Evolutionary conservation across 53 echinoderm and acorn worm genomes (phyloP).

Genomic region (Echinarachnius parma): DNA sequence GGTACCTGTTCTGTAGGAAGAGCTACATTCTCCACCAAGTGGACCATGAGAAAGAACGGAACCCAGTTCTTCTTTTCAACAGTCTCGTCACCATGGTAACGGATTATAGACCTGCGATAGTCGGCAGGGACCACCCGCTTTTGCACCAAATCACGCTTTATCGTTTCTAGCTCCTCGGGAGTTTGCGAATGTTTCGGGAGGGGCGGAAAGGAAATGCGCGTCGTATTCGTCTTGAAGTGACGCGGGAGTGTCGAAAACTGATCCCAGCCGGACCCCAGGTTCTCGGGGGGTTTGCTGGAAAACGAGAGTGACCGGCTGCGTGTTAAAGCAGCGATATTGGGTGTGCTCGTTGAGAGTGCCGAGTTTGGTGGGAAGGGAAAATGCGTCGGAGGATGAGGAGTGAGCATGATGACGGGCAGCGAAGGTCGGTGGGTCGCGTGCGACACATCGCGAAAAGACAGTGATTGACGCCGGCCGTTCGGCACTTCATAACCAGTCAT

Average conservation of each 20-base stretch:
- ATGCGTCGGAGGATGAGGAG: too few relatives aligned
- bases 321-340: too few relatives aligned
- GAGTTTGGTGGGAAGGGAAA: too few relatives aligned
- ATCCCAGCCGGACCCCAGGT: too few relatives aligned
- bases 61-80: slow-evolving; percentile 27
- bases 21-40: slow-evolving; percentile 34
- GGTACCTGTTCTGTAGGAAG: slow-evolving; percentile 25
- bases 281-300: too few relatives aligned
- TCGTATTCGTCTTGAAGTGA: neutral
- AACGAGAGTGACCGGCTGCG: too few relatives aligned
- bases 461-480: too few relatives aligned
- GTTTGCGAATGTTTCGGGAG: neutral
- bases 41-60: slow-evolving; percentile 34
- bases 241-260: slow-evolving; percentile 14
- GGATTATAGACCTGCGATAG: slow-evolving; percentile 3
- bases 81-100: slow-evolving; percentile 28
- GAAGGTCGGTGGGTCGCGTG: too few relatives aligned
- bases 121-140: slow-evolving; percentile 24
- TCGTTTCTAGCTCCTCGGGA: neutral
- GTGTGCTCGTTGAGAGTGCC: too few relatives aligned
- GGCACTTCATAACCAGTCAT: too few relatives aligned
- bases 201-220: neutral
- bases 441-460: too few relatives aligned
- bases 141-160: slow-evolving; percentile 7
- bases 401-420: too few relatives aligned